Base-by-base conservation (phyloP, 2,888 invertebrate species). In the Marronus borbonicus region DNA sequence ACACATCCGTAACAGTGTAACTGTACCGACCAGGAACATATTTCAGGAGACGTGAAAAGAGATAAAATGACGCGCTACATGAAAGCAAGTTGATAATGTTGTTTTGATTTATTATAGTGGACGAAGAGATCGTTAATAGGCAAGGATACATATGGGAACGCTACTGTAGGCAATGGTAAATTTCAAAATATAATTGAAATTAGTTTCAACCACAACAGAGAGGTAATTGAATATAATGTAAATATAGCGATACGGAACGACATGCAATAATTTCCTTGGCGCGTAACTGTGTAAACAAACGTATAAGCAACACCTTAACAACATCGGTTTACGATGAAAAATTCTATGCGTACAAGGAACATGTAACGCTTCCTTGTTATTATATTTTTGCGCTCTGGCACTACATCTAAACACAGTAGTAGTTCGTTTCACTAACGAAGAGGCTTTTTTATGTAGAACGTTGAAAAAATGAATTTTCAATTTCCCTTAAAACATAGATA, bases 41-140 rank as follows among this genome's bases (percentile, higher is more conserved):
- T 58, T 55, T 39, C 36, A 5, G 17, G 12, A 58, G 72, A 58
- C 20, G 17, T 12, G 20, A 20, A 36, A 58, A 55, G 70, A 70
- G 36, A 52, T 69, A 52, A 52, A 58, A 72, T 39, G 72, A 72
- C 10, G 58, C 17, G 10, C 36, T 39, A 58, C n/a, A 14, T 28
- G 58, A 8, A 5, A 28, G 28, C 20, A n/a, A 20, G 24, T 68
- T 68, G 50, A 68, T 28, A 39, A 58, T 72, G 60, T 58, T 36
- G 36, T n/a, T 58, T 72, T 72, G 58, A 72, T 58, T 72, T 72
- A 58, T 72, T 17, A 14, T 28, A 10, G n/a, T 39, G 31, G 39
- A 44, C 31, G n/a, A 17, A 36, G 8, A 36, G 31, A 50, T 69
- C 31, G 17, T n/a, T 69, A 69, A 69, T 31, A 28, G 69, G 12